phyloP scores from a whole-genome alignment of 2,888 invertebrate genomes.

The Dryococelus australis region DNA sequence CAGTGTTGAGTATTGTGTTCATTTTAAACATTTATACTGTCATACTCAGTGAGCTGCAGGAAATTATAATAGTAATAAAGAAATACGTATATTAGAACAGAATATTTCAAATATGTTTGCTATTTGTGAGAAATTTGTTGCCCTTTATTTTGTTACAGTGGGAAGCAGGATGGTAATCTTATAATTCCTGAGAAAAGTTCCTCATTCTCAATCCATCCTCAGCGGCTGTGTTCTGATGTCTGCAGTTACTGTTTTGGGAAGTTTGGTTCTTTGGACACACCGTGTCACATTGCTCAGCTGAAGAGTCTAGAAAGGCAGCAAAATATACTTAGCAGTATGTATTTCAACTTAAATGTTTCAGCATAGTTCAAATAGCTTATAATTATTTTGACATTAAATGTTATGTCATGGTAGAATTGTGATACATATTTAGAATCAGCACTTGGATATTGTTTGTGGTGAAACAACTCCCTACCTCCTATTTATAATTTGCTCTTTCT shows the following conservation, averaged over 20 bases:
- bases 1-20: too few species aligned
- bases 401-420: neutral
- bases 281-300: slow-evolving; percentile 87
- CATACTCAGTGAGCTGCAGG: too few species aligned
- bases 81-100: too few species aligned
- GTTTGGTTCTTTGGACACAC: slow-evolving; percentile 85
- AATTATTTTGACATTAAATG: too few species aligned
- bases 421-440: too few species aligned
- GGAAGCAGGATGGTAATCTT: slow-evolving; percentile 56
- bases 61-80: too few species aligned
- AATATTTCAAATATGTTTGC: too few species aligned
- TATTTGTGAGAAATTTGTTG: too few species aligned
- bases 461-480: too few species aligned
- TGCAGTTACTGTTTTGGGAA: slow-evolving; percentile 89
- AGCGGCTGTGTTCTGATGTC: slow-evolving; percentile 81
- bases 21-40: too few species aligned
- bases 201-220: slow-evolving; percentile 87
- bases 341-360: slow-evolving; percentile 4
- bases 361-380: neutral
- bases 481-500: too few species aligned
- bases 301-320: slow-evolving; percentile 82
- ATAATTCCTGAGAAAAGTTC: slow-evolving; percentile 89
- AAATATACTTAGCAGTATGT: slow-evolving; percentile 78
- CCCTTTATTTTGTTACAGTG: slow-evolving; percentile 27
- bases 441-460: too few species aligned